These are phyloP conservation scores for Cinclus mexicanus DNA, from an alignment of 2,113 vertebrate genomes.

Conservation along the genomic window DNA sequence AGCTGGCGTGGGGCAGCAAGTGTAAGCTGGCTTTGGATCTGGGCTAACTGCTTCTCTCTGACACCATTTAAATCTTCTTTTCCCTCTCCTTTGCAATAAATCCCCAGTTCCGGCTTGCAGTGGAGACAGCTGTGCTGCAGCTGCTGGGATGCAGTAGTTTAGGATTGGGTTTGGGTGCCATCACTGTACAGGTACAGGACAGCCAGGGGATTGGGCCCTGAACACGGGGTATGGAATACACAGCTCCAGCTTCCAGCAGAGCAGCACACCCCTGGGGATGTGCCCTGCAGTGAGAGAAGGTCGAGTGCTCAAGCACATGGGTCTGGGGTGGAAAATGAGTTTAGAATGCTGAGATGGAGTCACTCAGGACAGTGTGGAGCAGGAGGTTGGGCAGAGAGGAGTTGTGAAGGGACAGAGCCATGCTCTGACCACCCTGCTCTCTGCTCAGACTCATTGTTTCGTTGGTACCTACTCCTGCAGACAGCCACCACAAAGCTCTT, in stretches of 20 bases:
- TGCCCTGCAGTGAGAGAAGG: not conserved
- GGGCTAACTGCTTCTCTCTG: constrained; percentile 20
- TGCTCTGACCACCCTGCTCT: not conserved
- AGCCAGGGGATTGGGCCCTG: not conserved
- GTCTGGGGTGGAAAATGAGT: not conserved
- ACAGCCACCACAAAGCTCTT: not conserved
- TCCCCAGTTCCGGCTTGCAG: not conserved
- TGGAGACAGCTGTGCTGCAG: not conserved
- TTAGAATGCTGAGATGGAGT: not conserved
- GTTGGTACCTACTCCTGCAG: not conserved
- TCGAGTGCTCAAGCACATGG: rapidly evolving
- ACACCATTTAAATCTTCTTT: not conserved
- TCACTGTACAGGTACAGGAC: rapidly evolving
- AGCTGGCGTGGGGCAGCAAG: not conserved
- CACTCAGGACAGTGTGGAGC: not conserved
- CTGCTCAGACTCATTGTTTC: not conserved
- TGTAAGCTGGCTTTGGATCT: not conserved
- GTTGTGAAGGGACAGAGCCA: not conserved
- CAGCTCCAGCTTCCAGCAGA: not conserved
- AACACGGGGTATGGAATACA: rapidly evolving
- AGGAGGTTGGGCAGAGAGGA: not conserved
- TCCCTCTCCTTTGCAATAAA: not conserved
- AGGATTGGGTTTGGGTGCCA: not conserved
- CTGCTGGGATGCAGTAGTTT: not conserved
- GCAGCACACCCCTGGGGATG: rapidly evolving